These are phyloP conservation scores for Picus viridis DNA, from an alignment of 2,797 vertebrate genomes.

Conservation along the genomic window DNA sequence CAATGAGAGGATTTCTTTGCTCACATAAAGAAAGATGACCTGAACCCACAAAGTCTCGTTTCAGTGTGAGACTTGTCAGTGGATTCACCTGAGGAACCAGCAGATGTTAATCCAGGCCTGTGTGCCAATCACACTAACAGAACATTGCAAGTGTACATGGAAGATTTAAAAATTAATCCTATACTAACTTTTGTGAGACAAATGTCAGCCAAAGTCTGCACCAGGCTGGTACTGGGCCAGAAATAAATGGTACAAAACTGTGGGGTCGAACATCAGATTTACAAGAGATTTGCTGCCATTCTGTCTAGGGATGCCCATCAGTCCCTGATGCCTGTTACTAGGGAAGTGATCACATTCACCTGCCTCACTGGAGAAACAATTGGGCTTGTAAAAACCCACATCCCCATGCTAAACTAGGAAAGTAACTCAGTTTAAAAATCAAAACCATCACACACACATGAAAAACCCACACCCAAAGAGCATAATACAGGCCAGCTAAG, in stretches of 20 bases:
- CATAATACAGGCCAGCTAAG: conserved; percentile 15
- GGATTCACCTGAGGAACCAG: conserved; percentile 18
- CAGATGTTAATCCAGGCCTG: conserved; percentile 12
- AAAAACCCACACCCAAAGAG: background rate
- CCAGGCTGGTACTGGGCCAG: background rate
- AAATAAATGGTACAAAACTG: background rate
- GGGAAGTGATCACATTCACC: background rate
- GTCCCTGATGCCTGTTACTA: background rate
- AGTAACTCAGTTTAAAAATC: background rate
- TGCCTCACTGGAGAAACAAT: background rate
- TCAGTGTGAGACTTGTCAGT: background rate
- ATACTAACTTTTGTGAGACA: background rate
- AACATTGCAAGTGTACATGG: background rate
- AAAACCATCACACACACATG: background rate
- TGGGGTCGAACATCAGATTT: background rate
- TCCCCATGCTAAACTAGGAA: background rate
- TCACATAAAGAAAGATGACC: background rate
- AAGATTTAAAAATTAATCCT: conserved; percentile 55
- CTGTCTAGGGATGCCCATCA: background rate
- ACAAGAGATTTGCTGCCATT: background rate
- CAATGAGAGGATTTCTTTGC: background rate
- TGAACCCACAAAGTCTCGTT: background rate
- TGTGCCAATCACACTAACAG: background rate
- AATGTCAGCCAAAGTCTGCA: conserved; percentile 24
- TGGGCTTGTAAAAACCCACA: background rate